phyloP scores from a whole-genome alignment of 2,113 vertebrate genomes.

The Potamarius usumacintae region DNA sequence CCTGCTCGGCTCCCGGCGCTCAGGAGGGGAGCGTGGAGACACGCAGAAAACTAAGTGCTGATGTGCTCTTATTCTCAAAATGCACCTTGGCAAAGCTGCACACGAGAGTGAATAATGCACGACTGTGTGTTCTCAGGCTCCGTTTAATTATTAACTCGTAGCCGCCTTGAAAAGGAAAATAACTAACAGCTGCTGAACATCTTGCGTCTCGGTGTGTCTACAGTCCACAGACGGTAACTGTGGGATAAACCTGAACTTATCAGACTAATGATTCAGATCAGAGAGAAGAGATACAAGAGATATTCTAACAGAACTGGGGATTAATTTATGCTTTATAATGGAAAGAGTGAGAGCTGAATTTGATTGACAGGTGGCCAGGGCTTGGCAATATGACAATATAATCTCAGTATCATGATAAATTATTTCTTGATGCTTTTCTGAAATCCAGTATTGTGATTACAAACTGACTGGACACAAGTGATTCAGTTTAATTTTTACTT shows the following conservation, averaged over 20 bases:
- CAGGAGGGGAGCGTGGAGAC: not conserved
- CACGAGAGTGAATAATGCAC: not conserved
- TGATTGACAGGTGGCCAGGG: not conserved
- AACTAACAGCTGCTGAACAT: not conserved
- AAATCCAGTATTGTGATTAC: not conserved
- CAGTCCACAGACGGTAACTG: not conserved
- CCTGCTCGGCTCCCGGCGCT: not conserved
- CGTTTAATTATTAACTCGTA: conserved; percentile 25
- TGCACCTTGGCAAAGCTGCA: not conserved
- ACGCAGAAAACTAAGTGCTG: not conserved
- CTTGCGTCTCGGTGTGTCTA: not conserved
- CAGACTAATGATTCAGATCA: not conserved
- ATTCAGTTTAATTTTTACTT: not conserved
- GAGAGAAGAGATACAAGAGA: too few species aligned
- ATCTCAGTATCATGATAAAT: too few species aligned
- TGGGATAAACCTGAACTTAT: not conserved
- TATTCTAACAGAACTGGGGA: not conserved
- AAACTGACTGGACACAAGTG: not conserved
- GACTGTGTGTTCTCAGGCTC: not conserved
- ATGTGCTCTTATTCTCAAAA: not conserved
- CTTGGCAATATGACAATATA: not conserved
- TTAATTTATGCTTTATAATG: not conserved
- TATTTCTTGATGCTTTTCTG: not conserved
- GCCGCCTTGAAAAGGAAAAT: not conserved
- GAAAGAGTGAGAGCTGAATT: not conserved